Conservation (phyloP, 2,888 invertebrate species). For the Nipponacmea schrenckii region DNA sequence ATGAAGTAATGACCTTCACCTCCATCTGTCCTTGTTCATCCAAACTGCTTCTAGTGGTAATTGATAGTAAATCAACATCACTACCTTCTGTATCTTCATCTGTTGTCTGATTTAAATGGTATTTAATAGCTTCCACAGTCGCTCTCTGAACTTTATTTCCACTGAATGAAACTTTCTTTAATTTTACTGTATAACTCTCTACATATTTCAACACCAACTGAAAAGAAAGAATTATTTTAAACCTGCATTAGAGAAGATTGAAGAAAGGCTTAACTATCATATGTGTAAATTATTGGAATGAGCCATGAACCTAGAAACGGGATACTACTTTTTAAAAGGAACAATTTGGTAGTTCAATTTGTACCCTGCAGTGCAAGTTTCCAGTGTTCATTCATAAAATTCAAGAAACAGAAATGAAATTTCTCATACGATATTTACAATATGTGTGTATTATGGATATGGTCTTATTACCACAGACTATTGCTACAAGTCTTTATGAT, state of each 20-base stretch:
- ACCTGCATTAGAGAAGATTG: too few relatives aligned
- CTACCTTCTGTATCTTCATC: slow-evolving; percentile 28
- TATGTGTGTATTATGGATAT: too few relatives aligned
- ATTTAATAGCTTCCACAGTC: slow-evolving; percentile 45
- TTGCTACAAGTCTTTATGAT: too few relatives aligned
- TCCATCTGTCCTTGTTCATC: slow-evolving; percentile 3
- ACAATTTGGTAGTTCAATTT: too few relatives aligned
- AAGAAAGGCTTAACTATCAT: neutral
- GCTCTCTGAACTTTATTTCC: slow-evolving; percentile 48
- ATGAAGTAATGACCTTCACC: neutral
- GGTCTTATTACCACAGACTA: too few relatives aligned
- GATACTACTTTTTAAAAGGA: too few relatives aligned
- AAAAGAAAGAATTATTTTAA: slow-evolving; percentile 18
- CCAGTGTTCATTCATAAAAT: too few relatives aligned
- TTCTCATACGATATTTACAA: too few relatives aligned
- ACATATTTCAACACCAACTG: slow-evolving; percentile 58
- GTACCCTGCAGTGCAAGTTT: too few relatives aligned
- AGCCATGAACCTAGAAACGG: too few relatives aligned
- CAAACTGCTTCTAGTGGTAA: slow-evolving; percentile 15
- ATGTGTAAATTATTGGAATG: neutral
- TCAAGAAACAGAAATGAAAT: too few relatives aligned
- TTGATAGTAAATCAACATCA: slow-evolving; percentile 21
- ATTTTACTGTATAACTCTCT: slow-evolving; percentile 46
- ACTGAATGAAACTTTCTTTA: slow-evolving; percentile 47
- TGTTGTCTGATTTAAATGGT: slow-evolving; percentile 29